Conservation (phyloP, 2,797 vertebrate species). For the Dendrocincla fuliginosa region DNA sequence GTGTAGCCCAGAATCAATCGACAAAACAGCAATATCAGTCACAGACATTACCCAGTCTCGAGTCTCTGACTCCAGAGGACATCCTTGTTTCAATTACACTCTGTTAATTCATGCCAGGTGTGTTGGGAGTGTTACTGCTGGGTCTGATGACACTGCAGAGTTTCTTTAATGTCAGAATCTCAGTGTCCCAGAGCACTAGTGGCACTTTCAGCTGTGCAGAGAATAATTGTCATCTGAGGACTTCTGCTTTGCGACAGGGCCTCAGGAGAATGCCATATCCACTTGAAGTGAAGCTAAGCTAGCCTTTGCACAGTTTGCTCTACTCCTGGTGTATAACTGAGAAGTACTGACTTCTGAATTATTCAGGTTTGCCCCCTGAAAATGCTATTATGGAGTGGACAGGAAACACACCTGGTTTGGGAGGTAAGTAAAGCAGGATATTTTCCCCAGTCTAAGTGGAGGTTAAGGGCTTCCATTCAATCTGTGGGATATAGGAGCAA, state of each 20-base stretch:
- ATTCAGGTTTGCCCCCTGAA: not conserved
- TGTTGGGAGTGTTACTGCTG: not conserved
- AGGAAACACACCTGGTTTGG: not conserved
- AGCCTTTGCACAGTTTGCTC: not conserved
- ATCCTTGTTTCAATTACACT: not conserved
- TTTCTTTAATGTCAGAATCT: not conserved
- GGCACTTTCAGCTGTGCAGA: not conserved
- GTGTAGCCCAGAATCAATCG: not conserved
- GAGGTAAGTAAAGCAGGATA: not conserved
- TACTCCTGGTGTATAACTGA: not conserved
- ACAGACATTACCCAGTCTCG: accelerated
- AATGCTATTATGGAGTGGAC: accelerated
- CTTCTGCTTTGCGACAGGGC: not conserved
- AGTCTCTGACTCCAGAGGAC: not conserved
- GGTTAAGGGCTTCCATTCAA: not conserved
- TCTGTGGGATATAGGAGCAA: not conserved
- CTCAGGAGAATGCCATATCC: not conserved
- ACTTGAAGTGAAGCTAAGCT: not conserved
- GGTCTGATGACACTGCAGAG: not conserved
- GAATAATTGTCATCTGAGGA: not conserved
- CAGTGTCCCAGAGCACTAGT: not conserved
- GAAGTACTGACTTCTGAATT: not conserved
- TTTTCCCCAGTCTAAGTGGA: not conserved
- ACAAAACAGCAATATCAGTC: not conserved
- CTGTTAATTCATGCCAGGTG: not conserved